Conservation (phyloP, 2,888 invertebrate genomes). For the Acanthosoma haemorrhoidale region DNA sequence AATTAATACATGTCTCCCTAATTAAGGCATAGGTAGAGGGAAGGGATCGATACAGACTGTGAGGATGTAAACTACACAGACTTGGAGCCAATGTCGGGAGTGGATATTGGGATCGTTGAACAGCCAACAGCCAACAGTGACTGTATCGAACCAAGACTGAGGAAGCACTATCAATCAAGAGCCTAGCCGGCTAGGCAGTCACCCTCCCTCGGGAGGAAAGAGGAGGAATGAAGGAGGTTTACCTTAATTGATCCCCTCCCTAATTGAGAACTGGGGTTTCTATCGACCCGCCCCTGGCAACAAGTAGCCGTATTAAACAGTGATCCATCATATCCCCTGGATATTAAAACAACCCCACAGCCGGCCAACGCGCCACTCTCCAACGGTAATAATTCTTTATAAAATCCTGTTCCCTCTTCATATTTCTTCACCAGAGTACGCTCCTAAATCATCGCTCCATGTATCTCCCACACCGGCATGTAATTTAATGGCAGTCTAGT, state of each 20-base stretch:
- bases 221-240: neutral
- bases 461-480: too few relatives aligned
- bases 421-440: neutral
- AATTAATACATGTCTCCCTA: too few relatives aligned
- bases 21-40: too few relatives aligned
- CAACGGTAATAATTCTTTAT: neutral
- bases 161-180: neutral
- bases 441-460: neutral
- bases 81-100: too few relatives aligned
- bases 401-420: neutral
- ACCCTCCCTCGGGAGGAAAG: neutral
- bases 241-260: constrained; percentile 22
- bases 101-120: too few relatives aligned
- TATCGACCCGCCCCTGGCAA: constrained; percentile 9
- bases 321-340: neutral
- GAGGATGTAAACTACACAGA: too few relatives aligned
- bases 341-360: neutral
- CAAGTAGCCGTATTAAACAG: constrained; percentile 11
- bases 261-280: constrained; percentile 2
- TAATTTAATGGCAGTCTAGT: too few relatives aligned
- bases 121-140: too few relatives aligned
- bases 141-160: too few relatives aligned
- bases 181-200: too few relatives aligned
- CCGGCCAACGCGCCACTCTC: neutral
- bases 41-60: too few relatives aligned